phyloP scores from a whole-genome alignment of 2,888 invertebrate genomes.

The Lasioglossum villosulum region DNA sequence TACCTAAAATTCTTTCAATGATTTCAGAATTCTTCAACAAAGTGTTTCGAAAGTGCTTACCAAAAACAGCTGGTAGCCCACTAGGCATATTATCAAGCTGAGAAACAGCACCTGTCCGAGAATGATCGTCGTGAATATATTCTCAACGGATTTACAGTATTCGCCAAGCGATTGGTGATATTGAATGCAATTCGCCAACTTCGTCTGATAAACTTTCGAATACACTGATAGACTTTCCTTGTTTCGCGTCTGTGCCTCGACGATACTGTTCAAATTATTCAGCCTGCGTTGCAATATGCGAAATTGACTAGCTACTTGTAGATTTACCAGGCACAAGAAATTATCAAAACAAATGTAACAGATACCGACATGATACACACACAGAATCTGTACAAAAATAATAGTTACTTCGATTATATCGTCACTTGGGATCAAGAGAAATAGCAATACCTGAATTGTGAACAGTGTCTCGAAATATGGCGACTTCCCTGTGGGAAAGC shows the following conservation, averaged over 20 bases:
- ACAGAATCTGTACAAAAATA: conserved; percentile 19
- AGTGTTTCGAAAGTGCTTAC: conserved; percentile 36
- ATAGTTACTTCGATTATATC: neutral
- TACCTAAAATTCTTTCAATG: no score
- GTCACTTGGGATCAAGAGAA: neutral
- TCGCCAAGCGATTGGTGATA: conserved; percentile 64
- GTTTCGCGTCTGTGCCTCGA: no score
- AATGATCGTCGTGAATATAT: conserved; percentile 62
- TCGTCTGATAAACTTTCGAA: neutral
- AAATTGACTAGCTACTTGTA: conserved; percentile 66
- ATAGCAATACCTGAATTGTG: conserved; percentile 58
- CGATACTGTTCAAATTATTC: conserved; percentile 20
- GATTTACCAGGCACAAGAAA: conserved; percentile 62
- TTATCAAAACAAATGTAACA: conserved; percentile 73
- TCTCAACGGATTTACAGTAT: conserved; percentile 63
- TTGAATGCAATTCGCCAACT: conserved; percentile 55
- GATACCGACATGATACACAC: conserved; percentile 58
- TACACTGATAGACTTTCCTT: neutral
- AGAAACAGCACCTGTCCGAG: conserved; percentile 64
- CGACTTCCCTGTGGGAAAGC: conserved; percentile 53
- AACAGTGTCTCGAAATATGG: conserved; percentile 71
- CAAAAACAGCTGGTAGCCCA: conserved; percentile 61
- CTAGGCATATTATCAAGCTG: conserved; percentile 56
- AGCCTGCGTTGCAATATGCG: conserved; percentile 67
- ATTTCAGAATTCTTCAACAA: neutral